phyloP scores from a whole-genome alignment of 2,113 vertebrate genomes.

The Panurus biarmicus region DNA sequence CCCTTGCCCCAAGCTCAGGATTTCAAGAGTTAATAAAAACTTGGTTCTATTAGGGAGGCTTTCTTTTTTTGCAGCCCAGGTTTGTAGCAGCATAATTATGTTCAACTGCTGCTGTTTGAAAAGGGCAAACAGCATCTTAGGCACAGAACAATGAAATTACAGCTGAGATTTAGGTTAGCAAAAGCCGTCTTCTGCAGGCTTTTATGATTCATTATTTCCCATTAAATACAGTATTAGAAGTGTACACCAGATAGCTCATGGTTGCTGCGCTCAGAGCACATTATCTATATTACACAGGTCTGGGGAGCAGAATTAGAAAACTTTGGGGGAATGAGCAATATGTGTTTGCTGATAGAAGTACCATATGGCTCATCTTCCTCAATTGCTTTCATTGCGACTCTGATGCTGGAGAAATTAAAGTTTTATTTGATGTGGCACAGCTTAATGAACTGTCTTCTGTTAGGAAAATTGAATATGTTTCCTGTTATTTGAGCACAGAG shows the following conservation, averaged over 20 bases:
- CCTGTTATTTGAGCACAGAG: conserved; percentile 84
- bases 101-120: conserved; percentile 78
- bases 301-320: conserved; percentile 87
- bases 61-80: conserved; percentile 63
- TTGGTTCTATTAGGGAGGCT: conserved; percentile 62
- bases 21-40: conserved; percentile 76
- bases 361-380: conserved; percentile 86
- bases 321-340: conserved; percentile 87
- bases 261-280: conserved; percentile 80
- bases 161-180: conserved; percentile 84
- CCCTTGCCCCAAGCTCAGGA: conserved; percentile 43
- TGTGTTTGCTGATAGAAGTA: conserved; percentile 86
- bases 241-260: conserved; percentile 85
- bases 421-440: conserved; percentile 87
- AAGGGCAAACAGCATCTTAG: conserved; percentile 81
- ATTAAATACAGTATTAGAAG: conserved; percentile 88
- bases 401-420: conserved; percentile 85
- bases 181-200: conserved; percentile 79
- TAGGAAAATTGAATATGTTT: conserved; percentile 89
- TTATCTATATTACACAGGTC: conserved; percentile 86
- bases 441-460: conserved; percentile 88
- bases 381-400: conserved; percentile 86
- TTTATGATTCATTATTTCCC: conserved; percentile 88
- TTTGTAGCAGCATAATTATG: conserved; percentile 76
- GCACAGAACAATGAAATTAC: conserved; percentile 87